These are phyloP conservation scores for Tursiops truncatus DNA, from an alignment of 2,113 vertebrate genomes.

Conservation along the genomic window DNA sequence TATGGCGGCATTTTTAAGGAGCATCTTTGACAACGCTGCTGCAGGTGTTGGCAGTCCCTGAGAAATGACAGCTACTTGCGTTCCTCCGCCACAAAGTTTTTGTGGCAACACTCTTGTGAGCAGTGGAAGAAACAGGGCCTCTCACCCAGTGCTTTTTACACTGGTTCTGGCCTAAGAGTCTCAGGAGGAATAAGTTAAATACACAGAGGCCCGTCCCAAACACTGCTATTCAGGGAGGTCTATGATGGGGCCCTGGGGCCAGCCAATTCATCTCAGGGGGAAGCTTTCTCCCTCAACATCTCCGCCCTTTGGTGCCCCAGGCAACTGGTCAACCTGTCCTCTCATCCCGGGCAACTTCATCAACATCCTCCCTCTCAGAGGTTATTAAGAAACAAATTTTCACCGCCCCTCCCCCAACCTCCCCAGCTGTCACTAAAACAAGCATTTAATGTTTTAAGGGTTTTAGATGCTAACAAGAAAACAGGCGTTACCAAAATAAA, in stretches of 20 bases:
- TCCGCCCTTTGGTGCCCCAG: neutral
- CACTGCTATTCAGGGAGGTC: neutral
- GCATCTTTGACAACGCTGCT: neutral
- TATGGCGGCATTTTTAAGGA: neutral
- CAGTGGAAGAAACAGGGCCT: neutral
- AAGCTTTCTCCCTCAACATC: neutral
- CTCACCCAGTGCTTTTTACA: neutral
- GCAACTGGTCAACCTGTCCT: neutral
- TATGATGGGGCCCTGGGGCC: neutral
- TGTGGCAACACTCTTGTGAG: neutral
- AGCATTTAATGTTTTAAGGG: neutral
- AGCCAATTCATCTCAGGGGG: neutral
- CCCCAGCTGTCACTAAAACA: constrained; percentile 12
- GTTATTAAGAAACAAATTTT: neutral
- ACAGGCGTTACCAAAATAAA: constrained; percentile 37
- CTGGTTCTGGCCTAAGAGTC: neutral
- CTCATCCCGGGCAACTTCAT: neutral
- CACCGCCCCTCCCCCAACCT: neutral
- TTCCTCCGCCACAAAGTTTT: neutral
- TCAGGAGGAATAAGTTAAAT: neutral
- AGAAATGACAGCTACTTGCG: neutral
- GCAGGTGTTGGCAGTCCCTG: neutral
- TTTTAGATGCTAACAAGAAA: constrained; percentile 50
- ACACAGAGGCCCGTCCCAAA: neutral
- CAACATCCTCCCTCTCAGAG: neutral